Conservation (phyloP, 2,888 invertebrate genomes). For the Tuberolachnus salignus region DNA sequence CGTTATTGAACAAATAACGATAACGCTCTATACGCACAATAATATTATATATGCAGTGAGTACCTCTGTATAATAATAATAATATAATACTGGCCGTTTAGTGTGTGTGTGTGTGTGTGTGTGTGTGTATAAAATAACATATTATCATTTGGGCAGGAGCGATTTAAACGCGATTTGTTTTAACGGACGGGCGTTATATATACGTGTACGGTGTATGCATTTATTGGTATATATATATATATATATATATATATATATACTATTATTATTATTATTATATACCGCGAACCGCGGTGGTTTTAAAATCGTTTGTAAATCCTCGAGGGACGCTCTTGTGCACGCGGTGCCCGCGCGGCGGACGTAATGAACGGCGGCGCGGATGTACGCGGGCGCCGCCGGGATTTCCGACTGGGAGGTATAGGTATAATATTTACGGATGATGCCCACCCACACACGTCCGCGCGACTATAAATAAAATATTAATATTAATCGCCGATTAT, state of each 20-base stretch:
- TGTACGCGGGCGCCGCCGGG: too few species aligned
- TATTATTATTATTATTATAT: not conserved
- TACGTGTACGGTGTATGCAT: not conserved
- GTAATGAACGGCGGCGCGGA: too few species aligned
- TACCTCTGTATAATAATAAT: not conserved
- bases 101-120: not conserved
- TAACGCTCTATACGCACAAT: conserved; percentile 1
- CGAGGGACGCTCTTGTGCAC: not conserved
- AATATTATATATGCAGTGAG: not conserved
- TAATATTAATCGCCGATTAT: too few species aligned
- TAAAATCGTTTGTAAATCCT: not conserved
- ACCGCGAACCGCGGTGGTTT: not conserved
- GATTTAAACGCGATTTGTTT: conserved; percentile 38
- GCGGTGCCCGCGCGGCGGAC: too few species aligned
- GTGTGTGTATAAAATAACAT: conserved; percentile 8
- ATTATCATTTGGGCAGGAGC: not conserved
- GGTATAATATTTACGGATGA: too few species aligned
- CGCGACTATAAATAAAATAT: too few species aligned
- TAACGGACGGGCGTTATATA: not conserved
- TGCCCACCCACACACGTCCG: too few species aligned
- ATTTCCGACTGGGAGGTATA: too few species aligned
- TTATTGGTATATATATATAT: too few species aligned
- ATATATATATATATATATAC: too few species aligned
- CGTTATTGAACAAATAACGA: conserved; percentile 53
- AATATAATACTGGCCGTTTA: too few species aligned